Conservation (phyloP, 2,888 invertebrate species). For the Bombyx huttoni region DNA sequence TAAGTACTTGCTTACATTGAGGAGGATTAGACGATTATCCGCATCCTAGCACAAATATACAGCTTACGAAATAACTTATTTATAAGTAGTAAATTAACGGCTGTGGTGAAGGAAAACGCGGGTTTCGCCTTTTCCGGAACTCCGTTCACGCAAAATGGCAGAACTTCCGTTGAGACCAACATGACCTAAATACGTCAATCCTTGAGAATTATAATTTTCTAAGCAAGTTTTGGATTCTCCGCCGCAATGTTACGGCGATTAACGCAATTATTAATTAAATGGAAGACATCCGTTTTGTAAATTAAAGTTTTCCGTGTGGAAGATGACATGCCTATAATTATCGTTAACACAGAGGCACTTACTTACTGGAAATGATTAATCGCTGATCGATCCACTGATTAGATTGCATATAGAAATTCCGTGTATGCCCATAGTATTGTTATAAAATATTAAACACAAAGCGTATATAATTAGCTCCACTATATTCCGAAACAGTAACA, state of each 20-base stretch:
- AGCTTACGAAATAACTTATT: constrained; percentile 6
- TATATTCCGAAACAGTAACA: neutral
- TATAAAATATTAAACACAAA: neutral
- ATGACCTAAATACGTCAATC: constrained; percentile 12
- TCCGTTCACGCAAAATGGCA: constrained; percentile 33
- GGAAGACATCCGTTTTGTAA: no score
- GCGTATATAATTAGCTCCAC: neutral
- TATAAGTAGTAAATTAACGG: constrained; percentile 20
- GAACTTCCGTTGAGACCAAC: constrained; percentile 28
- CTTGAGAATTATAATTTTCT: constrained; percentile 1
- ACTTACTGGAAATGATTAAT: no score
- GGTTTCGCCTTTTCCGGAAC: constrained; percentile 36
- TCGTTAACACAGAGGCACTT: no score
- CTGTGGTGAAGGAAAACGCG: constrained; percentile 25
- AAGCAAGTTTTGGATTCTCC: neutral
- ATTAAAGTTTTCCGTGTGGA: no score
- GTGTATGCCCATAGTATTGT: neutral
- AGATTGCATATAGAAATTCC: no score
- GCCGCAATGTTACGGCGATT: no score
- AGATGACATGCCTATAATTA: no score
- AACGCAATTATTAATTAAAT: no score
- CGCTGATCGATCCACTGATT: no score
- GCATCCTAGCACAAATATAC: neutral
- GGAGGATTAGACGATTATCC: neutral
- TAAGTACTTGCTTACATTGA: neutral